Percentiles rank a stretch among this genome's conserved stretches.
Evolutionary conservation across 2,888 invertebrate species (phyloP).

Genomic region (Xanthia togata): DNA sequence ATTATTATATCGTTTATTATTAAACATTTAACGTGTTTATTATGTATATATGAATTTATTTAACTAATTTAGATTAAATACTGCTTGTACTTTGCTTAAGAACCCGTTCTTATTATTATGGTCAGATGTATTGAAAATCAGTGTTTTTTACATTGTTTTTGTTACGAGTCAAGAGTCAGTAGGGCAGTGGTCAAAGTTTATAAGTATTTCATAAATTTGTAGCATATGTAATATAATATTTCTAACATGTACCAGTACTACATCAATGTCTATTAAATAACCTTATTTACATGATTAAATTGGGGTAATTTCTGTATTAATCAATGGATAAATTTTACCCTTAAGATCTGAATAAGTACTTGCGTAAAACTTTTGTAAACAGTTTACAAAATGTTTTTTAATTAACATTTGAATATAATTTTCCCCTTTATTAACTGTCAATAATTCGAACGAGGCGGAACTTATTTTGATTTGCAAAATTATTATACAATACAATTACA

Average conservation of each 20-base stretch:
- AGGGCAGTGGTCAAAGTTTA: constrained; percentile 56
- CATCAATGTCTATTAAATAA: constrained; percentile 22
- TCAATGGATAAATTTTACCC: background rate
- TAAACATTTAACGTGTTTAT: constrained; percentile 53
- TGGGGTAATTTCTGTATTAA: constrained; percentile 17
- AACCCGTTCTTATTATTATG: constrained; percentile 32
- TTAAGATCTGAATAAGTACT: constrained; percentile 2
- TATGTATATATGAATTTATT: constrained; percentile 33
- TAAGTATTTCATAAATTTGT: constrained; percentile 7
- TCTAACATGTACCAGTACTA: constrained; percentile 29
- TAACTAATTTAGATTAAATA: constrained; percentile 29
- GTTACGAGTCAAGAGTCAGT: constrained; percentile 50
- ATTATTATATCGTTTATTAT: constrained; percentile 19
- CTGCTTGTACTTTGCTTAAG: constrained; percentile 51
- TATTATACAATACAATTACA: constrained; percentile 45
- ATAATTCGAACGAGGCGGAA: constrained; percentile 23
- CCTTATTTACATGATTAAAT: constrained; percentile 27
- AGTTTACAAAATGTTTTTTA: constrained; percentile 5
- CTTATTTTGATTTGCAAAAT: constrained; percentile 13
- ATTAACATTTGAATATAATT: background rate
- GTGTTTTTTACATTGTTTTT: constrained; percentile 54
- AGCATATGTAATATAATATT: constrained; percentile 4
- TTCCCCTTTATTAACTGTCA: background rate
- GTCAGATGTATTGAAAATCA: constrained; percentile 50
- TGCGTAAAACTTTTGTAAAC: background rate